Evolutionary conservation across 2,888 invertebrate species (phyloP).

Genomic region (Athripsodes cinereus): DNA sequence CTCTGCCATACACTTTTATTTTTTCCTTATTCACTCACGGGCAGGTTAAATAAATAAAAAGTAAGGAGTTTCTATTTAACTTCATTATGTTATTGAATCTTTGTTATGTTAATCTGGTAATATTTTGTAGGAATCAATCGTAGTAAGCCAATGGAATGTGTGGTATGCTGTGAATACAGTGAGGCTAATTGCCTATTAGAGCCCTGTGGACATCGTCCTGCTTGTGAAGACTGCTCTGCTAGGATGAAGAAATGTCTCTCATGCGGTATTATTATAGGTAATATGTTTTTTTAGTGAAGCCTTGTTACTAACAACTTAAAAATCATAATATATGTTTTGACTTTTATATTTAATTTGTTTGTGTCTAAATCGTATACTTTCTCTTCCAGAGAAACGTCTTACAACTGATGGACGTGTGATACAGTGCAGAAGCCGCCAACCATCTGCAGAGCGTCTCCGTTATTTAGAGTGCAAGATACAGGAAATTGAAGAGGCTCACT

Average conservation of each 20-base stretch:
- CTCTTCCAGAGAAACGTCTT: constrained; percentile 24
- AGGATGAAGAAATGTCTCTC: constrained; percentile 72
- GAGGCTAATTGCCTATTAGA: constrained; percentile 59
- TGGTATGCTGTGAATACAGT: constrained; percentile 65
- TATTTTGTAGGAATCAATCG: constrained; percentile 5
- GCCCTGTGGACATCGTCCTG: constrained; percentile 69
- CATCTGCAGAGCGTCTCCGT: constrained; percentile 59
- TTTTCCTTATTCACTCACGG: too few species aligned
- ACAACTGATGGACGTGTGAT: constrained; percentile 36
- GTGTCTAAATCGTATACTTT: too few species aligned
- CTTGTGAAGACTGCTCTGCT: constrained; percentile 68
- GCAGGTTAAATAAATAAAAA: too few species aligned
- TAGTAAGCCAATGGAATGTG: constrained; percentile 53
- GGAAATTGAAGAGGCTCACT: constrained; percentile 80
- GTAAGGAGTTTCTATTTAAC: too few species aligned
- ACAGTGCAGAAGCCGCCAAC: constrained; percentile 43
- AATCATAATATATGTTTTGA: too few species aligned
- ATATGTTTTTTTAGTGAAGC: neutral
- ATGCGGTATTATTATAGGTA: constrained; percentile 57
- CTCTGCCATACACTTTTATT: too few species aligned
- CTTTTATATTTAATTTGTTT: too few species aligned
- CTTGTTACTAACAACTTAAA: too few species aligned
- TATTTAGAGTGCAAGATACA: constrained; percentile 71
- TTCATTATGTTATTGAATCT: too few species aligned
- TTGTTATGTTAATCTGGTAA: too few species aligned